Percentiles rank a stretch among this genome's conserved stretches.
Conservation (phyloP, 2,113 vertebrate species). For the Felis chaus region DNA sequence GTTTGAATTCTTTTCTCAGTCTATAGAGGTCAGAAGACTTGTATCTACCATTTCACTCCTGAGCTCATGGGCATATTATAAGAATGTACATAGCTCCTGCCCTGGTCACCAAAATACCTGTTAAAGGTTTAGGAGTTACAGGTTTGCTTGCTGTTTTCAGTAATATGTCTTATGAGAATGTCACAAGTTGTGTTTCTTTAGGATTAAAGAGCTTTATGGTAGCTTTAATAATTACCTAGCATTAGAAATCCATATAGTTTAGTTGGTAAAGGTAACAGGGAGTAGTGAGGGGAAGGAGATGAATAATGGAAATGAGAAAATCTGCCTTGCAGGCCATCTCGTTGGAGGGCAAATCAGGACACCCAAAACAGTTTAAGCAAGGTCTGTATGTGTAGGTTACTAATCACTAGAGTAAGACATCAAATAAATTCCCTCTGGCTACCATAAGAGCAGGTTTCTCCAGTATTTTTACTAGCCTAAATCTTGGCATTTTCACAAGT, state of each 20-base stretch:
- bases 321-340: background rate
- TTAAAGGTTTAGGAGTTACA: background rate
- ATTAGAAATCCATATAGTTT: background rate
- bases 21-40: background rate
- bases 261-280: background rate
- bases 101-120: background rate
- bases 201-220: background rate
- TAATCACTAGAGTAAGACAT: slow-evolving; percentile 30
- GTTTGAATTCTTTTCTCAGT: background rate
- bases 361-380: background rate
- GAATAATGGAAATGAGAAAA: background rate
- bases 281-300: background rate
- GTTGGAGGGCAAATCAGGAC: slow-evolving; percentile 21
- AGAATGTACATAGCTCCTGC: background rate
- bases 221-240: background rate
- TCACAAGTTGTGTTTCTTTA: slow-evolving; percentile 9
- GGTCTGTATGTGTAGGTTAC: background rate
- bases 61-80: background rate
- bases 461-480: slow-evolving; percentile 44
- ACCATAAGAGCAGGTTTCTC: slow-evolving; percentile 52
- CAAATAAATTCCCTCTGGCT: slow-evolving; percentile 26
- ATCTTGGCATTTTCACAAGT: slow-evolving; percentile 44
- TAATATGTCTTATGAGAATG: background rate
- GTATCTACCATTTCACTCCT: background rate
- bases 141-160: background rate